These are phyloP conservation scores for Branchellion lobata DNA, from an alignment of 2,888 invertebrate species.

Conservation along the genomic window DNA sequence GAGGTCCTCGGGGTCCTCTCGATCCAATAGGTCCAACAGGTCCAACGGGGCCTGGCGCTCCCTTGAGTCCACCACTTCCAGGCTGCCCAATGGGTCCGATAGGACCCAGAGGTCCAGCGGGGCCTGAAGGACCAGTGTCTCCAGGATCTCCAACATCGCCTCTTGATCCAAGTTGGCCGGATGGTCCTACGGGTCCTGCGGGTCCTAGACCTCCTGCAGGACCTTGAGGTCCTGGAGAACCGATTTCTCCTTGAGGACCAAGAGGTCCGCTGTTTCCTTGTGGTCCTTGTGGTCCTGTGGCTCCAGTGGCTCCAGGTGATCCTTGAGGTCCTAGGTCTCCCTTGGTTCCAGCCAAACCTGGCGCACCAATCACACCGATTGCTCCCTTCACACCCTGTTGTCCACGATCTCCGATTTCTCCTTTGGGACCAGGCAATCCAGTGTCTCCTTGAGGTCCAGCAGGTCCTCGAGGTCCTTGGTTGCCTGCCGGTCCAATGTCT, in stretches of 20 bases:
- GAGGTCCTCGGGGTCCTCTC: background rate
- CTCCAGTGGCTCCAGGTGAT: slow-evolving; percentile 42
- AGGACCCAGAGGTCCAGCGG: slow-evolving; percentile 18
- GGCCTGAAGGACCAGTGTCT: slow-evolving; percentile 4
- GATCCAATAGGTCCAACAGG: slow-evolving; percentile 6
- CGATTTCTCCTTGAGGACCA: slow-evolving; percentile 24
- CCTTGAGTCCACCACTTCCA: slow-evolving; percentile 13
- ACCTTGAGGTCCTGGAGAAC: slow-evolving; percentile 27
- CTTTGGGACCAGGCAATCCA: slow-evolving; percentile 40
- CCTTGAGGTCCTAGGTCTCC: slow-evolving; percentile 43
- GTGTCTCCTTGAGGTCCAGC: slow-evolving; percentile 26
- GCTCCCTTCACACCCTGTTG: background rate
- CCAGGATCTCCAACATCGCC: slow-evolving; percentile 22
- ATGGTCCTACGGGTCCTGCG: background rate
- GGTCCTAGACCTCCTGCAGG: slow-evolving; percentile 7
- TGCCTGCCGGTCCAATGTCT: slow-evolving; percentile 23
- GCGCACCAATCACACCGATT: background rate
- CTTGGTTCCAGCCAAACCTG: slow-evolving; percentile 35
- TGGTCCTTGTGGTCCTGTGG: slow-evolving; percentile 43
- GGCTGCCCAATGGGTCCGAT: slow-evolving; percentile 4
- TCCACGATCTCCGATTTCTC: slow-evolving; percentile 20
- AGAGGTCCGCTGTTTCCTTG: slow-evolving; percentile 15
- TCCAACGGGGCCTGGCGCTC: slow-evolving; percentile 15
- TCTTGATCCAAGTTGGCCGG: background rate
- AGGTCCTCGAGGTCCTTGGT: slow-evolving; percentile 26